Base-by-base conservation (phyloP, 1,140 invertebrate species). In the Polypedilum pembai region DNA sequence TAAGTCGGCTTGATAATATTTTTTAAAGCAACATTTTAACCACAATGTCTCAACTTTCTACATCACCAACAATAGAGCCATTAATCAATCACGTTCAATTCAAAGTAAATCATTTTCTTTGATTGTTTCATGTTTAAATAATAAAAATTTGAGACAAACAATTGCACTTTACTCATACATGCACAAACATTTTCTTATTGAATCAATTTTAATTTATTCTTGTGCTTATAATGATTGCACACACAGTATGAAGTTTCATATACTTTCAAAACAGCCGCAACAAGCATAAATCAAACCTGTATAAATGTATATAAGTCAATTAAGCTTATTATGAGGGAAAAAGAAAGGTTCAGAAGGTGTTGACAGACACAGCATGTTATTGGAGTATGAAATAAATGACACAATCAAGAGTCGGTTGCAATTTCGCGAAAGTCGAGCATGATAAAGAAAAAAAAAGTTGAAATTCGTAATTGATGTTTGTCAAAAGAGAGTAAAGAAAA, bases 391-490 rank as follows among this genome's bases (percentile, higher is more conserved):
- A 33, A 33, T 33, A 33, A 33, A 33, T 33, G 24, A 33, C 24
- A 33, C 24, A 33, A 33, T 5, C 24, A 5, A 33, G 24, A 4
- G 45, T 56, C 2, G 41, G 45, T n/a, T 12, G n/a, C 45, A 56
- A n/a, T 15, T n/a, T 56, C 4, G 12, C 10, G 15, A 56, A 8
- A 45, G 8, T 33, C 41, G 41, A 45, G 8, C 8, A 45, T 3
- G 45, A 56, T n/a, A 12, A 15, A 12, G n/a, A 56, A 56, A 15
- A 56, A 56, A 56, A 56, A 45, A 45, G 8, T 15, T 15, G 45
- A 33, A 33, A 33, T 56, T n/a, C 45, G 12, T 69, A 69, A 69
- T 69, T 69, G 65, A 69, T 69, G 65, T 69, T 69, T 69, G 65
- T 69, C 65, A 69, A 69, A 69, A 21, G 45, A 56, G n/a, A 56